Evolutionary conservation across 2,888 invertebrate species (phyloP), one percentile per base, ranked within the genome.

Genomic region (Deilephila elpenor): DNA sequence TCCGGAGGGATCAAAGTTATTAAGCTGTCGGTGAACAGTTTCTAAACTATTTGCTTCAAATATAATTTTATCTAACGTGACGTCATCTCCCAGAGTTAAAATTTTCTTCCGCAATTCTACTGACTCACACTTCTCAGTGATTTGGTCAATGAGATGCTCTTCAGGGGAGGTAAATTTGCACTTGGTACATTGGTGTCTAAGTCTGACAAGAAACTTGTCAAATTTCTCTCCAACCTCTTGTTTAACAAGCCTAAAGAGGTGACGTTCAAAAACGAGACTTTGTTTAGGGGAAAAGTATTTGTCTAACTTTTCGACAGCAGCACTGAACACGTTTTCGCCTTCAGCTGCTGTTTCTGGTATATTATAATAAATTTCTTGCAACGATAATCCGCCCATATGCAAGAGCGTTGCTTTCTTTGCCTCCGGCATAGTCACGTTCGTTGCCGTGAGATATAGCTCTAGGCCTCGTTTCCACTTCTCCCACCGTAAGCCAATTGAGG

Each of bases 231-330:
- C 59, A 8, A n/a, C 8, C 59, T 59, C 59, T 20, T 59, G 59
- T 20, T 59, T 59, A 20, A 59, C 19, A 7, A 59, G 59, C 5
- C 59, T 19, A 59, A 59, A 59, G 7, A 59, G 59, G 8, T 59
- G 59, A 7, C 59, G 19, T n/a, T 59, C 59, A 59, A n/a, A 59
- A 7, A n/a, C 20, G 5, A 7, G 19, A 6, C 20, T 59, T 20
- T 59, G 59, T 59, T 59, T 59, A n/a, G 59, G 59, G 19, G 20
- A 59, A 59, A 59, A 59, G 59, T 59, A 59, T n/a, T 59, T n/a
- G 19, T 59, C 59, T n/a, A 59, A 59, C 7, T 59, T 59, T n/a
- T n/a, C 19, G 20, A 59, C n/a, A n/a, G 59, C 59, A 3, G 20
- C 59, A 19, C 19, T n/a, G 20, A 59, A 59, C 19, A 59, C 59